Evolutionary conservation across 2,888 invertebrate genomes (phyloP).

Genomic region (Drosophila kanekoi): DNA sequence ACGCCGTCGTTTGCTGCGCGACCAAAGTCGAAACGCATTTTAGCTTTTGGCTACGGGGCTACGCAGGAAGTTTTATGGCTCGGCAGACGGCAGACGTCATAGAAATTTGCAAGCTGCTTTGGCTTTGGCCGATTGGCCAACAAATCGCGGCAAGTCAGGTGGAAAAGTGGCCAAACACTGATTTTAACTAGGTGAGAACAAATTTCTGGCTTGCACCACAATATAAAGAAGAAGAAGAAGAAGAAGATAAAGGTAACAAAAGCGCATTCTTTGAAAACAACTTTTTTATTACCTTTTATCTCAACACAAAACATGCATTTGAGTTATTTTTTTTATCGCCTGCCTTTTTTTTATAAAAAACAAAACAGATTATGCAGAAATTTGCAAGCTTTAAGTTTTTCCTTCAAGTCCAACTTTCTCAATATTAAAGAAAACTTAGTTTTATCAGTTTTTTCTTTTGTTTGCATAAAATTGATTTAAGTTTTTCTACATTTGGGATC

Average conservation of each 20-base stretch:
- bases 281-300: too few species aligned
- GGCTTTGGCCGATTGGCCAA: slow-evolving; percentile 18
- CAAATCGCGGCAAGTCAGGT: slow-evolving; percentile 25
- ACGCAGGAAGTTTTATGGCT: slow-evolving; percentile 68
- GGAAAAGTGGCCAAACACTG: slow-evolving; percentile 40
- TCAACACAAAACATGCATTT: too few species aligned
- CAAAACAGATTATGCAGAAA: neutral
- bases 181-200: slow-evolving; percentile 14
- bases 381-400: neutral
- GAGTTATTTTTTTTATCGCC: too few species aligned
- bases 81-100: slow-evolving; percentile 22
- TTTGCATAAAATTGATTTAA: too few species aligned
- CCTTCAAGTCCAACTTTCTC: too few species aligned
- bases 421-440: too few species aligned
- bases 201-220: neutral
- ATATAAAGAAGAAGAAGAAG: too few species aligned
- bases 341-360: too few species aligned
- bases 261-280: too few species aligned
- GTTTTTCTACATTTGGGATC: too few species aligned
- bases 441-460: neutral
- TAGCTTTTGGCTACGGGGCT: slow-evolving; percentile 34
- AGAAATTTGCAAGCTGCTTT: slow-evolving; percentile 44
- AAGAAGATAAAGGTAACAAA: too few species aligned
- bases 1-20: too few species aligned
- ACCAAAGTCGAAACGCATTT: slow-evolving; percentile 46